Evolutionary conservation across 2,113 vertebrate genomes (phyloP).

Genomic region (Hypanus sabinus): DNA sequence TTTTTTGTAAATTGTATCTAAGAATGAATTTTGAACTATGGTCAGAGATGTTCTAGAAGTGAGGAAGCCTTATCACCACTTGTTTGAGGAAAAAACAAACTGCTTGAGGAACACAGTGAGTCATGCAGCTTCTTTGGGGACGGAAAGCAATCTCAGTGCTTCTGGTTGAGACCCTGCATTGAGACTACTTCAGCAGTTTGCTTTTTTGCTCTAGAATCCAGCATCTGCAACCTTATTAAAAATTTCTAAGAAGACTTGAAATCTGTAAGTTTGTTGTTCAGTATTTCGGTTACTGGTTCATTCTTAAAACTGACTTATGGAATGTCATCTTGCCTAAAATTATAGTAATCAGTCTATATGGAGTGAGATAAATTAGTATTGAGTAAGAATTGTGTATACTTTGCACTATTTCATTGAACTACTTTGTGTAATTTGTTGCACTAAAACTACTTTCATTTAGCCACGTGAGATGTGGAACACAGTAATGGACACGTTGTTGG

Average conservation of each 20-base stretch:
- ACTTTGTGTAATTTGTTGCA: background rate
- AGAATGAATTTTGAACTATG: background rate
- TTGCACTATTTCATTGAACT: background rate
- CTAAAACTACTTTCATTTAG: conserved; percentile 47
- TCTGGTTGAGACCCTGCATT: no score
- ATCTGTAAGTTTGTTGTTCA: background rate
- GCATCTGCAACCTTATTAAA: no score
- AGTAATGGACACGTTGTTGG: conserved; percentile 52
- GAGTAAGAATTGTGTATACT: background rate
- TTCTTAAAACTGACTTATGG: no score
- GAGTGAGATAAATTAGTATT: background rate
- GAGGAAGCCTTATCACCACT: background rate
- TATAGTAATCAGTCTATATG: background rate
- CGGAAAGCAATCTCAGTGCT: no score
- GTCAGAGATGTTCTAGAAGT: background rate
- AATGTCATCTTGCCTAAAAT: background rate
- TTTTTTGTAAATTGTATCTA: background rate
- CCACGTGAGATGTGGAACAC: conserved; percentile 67
- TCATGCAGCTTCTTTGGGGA: no score
- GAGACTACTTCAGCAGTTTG: background rate
- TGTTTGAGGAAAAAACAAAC: background rate
- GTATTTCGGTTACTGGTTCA: background rate
- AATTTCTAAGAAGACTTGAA: background rate
- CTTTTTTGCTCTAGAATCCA: background rate
- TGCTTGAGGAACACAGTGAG: no score